phyloP scores from a whole-genome alignment of 2,797 vertebrate genomes.

The Rhinoraja longicauda region DNA sequence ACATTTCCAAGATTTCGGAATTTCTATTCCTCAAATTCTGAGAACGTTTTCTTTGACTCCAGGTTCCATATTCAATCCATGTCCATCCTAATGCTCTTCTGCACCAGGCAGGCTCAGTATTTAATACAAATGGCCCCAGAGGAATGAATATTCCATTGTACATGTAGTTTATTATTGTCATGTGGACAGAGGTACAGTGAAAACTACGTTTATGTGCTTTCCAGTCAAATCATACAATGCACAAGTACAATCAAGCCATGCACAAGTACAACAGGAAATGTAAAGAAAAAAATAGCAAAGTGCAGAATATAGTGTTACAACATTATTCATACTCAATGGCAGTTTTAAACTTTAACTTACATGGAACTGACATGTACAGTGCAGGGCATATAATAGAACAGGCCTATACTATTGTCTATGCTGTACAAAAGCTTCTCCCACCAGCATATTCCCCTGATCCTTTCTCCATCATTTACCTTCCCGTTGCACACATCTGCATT shows the following conservation, averaged over 20 bases:
- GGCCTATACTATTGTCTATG: not conserved
- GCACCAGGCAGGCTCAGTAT: not conserved
- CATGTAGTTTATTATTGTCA: not conserved
- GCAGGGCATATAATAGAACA: not conserved
- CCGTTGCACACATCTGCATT: not conserved
- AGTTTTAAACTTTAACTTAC: not conserved
- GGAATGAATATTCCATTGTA: not conserved
- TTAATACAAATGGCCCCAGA: not conserved
- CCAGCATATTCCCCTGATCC: not conserved
- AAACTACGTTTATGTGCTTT: too few species aligned
- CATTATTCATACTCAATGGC: too few species aligned
- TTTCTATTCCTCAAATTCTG: not conserved
- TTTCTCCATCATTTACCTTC: not conserved
- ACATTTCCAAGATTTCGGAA: not conserved
- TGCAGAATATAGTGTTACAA: too few species aligned
- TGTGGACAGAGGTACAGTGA: too few species aligned
- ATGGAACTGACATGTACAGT: not conserved
- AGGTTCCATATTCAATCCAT: not conserved
- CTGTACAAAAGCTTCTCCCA: not conserved
- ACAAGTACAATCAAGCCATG: too few species aligned
- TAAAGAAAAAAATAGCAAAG: too few species aligned
- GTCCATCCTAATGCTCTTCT: not conserved
- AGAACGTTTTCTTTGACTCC: not conserved
- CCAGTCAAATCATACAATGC: too few species aligned
- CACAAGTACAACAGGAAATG: too few species aligned